Percentiles rank a stretch among this genome's conserved stretches.
Evolutionary conservation across 1,140 invertebrate genomes (phyloP).

Genomic region (Neoseiulus cucumeris): DNA sequence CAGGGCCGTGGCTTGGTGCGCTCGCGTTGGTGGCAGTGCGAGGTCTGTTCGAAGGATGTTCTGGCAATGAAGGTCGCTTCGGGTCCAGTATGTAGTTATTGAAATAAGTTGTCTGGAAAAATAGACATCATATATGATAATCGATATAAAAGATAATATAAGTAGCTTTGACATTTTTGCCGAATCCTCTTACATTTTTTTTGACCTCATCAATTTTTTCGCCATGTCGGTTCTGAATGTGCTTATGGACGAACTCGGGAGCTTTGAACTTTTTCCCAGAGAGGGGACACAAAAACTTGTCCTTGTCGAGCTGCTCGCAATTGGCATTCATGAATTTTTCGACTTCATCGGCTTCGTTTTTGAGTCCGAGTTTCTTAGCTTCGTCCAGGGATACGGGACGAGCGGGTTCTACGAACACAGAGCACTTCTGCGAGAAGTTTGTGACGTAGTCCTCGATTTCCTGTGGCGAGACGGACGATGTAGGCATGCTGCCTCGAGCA

Average conservation of each 20-base stretch:
- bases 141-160: conserved; percentile 11
- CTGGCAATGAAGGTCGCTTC: conserved; percentile 76
- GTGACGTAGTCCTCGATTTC: conserved; percentile 49
- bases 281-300: conserved; percentile 95
- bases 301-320: conserved; percentile 82
- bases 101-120: conserved; percentile 57
- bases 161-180: not conserved
- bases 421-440: conserved; percentile 64
- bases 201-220: conserved; percentile 94
- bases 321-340: conserved; percentile 86
- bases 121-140: not conserved
- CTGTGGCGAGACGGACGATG: conserved; percentile 44
- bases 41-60: conserved; percentile 46
- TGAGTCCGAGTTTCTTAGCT: conserved; percentile 59
- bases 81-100: conserved; percentile 93
- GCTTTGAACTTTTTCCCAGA: conserved; percentile 99
- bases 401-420: conserved; percentile 53
- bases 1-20: not conserved
- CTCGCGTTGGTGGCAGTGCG: conserved; percentile 18
- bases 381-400: conserved; percentile 54
- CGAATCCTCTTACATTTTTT: conserved; percentile 47
- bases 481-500: conserved; percentile 56
- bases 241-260: conserved; percentile 94
- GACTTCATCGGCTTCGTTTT: conserved; percentile 63
- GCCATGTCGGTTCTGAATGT: conserved; percentile 89